These are phyloP conservation scores for Ammodytes dubius DNA, from an alignment of 2,113 vertebrate species.

Conservation along the genomic window DNA sequence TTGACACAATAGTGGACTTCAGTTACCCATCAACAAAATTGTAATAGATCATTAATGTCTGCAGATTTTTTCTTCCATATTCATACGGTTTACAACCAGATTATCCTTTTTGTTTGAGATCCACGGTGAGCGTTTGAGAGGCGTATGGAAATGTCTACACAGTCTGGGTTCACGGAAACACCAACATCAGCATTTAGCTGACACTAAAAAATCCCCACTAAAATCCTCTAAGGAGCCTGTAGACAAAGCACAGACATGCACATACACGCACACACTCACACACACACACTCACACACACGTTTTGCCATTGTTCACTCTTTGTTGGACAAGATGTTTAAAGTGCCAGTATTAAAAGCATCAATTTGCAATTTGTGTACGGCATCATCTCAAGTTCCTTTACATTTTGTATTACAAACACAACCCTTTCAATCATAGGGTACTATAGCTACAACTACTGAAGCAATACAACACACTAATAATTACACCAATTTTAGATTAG, in stretches of 20 bases:
- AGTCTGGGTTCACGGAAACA: constrained; percentile 59
- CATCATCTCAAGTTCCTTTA: neutral
- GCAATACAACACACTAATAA: neutral
- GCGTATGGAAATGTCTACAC: constrained; percentile 63
- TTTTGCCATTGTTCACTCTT: constrained; percentile 32
- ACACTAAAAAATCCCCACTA: constrained; percentile 61
- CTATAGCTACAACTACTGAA: neutral
- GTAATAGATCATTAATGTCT: constrained; percentile 24
- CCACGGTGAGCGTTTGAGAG: constrained; percentile 34
- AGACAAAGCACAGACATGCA: constrained; percentile 60
- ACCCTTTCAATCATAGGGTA: neutral
- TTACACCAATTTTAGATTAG: neutral
- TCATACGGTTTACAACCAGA: constrained; percentile 53
- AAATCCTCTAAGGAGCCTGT: constrained; percentile 47
- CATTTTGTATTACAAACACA: neutral
- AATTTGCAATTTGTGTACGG: neutral
- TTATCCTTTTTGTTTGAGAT: constrained; percentile 66
- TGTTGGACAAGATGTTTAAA: constrained; percentile 23
- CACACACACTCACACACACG: neutral
- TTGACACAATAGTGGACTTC: neutral
- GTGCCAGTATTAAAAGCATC: neutral
- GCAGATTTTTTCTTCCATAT: constrained; percentile 39
- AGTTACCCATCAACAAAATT: neutral
- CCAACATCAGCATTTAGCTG: constrained; percentile 68
- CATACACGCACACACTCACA: constrained; percentile 11